Evolutionary conservation across 2,888 invertebrate genomes (phyloP), one percentile per base, ranked within the genome.

Genomic region (Nymphalis polychloros): DNA sequence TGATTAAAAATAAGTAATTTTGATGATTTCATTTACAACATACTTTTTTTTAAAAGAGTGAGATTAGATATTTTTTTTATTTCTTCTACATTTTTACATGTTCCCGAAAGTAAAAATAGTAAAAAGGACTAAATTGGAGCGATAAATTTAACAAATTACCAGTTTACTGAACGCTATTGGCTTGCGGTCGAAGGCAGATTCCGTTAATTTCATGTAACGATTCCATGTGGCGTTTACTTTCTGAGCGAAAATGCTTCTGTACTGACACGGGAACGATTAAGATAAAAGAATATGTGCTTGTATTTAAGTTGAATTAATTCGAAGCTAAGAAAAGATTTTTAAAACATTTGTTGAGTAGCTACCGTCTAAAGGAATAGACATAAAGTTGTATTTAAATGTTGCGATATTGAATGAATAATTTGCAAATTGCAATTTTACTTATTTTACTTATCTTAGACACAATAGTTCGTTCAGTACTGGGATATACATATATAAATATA

Each of bases 141-240:
- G 46, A 64, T 65, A 65, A 59, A 59, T 65, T 66, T 16, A 48
- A 53, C 46, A 17, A 61, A 66, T 60, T 61, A 61, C 31, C 17
- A 31, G 52, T 57, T 61, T 48, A 60, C 31, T 48, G 52, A 65
- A 47, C 59, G 17, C 53, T 47, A 66, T 66, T 66, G 48, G 66
- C 48, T 59, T 61, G 66, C 66, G 66, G 66, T 61, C 31, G 59
- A 31, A 65, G 47, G 60, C 47, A 52, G 61, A 66, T 61, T 66
- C 60, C 47, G 53, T 61, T 66, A 66, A 66, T 61, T 55, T 31
- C 47, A 53, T 57, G 48, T 35, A 66, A 61, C 60, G 60, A 61
- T 66, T 60, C 53, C 47, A 41, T 41, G 47, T 66, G 53, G 48
- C 47, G 31, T 53, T 61, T 60, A 59, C 23, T 13, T 55, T 55